These are phyloP conservation scores for Drosophila takahashii DNA, from an alignment of 1,140 invertebrate genomes.

Conservation along the genomic window DNA sequence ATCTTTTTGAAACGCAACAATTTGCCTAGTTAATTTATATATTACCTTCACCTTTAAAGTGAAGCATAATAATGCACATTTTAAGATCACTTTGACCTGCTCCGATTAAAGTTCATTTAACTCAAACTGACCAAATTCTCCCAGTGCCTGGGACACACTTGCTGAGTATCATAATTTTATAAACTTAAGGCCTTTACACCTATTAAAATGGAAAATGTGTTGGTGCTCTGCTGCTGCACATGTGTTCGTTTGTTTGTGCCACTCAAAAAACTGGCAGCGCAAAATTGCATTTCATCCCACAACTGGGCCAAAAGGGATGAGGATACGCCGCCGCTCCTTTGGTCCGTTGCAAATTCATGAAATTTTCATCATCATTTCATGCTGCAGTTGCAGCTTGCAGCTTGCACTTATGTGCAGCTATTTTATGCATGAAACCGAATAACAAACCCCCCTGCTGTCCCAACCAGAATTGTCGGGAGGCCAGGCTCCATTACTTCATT, in stretches of 20 bases:
- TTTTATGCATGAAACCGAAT: constrained; percentile 82
- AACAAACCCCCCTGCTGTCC: constrained; percentile 33
- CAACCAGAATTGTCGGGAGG: constrained; percentile 1
- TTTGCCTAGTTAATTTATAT: too few species aligned
- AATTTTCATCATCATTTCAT: constrained; percentile 61
- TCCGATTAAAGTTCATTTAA: background rate
- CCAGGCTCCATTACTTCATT: constrained; percentile 69
- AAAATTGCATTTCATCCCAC: constrained; percentile 71
- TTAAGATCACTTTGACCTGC: background rate
- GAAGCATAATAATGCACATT: background rate
- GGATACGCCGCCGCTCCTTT: constrained; percentile 13
- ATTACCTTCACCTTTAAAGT: background rate
- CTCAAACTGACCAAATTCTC: background rate
- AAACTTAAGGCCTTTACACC: constrained; percentile 71
- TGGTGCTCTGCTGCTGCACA: constrained; percentile 8
- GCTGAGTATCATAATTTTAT: constrained; percentile 66
- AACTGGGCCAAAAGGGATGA: constrained; percentile 35
- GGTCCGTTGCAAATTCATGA: constrained; percentile 61
- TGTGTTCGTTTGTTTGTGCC: constrained; percentile 40
- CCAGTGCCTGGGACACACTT: constrained; percentile 23
- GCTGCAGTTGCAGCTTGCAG: constrained; percentile 50
- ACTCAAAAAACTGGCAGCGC: constrained; percentile 69
- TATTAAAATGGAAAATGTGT: constrained; percentile 54
- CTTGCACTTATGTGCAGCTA: constrained; percentile 73
- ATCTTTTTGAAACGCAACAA: too few species aligned